Evolutionary conservation across 1,140 invertebrate genomes (phyloP), one percentile per base, ranked within the genome.

Genomic region (Tetramorium simillimum): DNA sequence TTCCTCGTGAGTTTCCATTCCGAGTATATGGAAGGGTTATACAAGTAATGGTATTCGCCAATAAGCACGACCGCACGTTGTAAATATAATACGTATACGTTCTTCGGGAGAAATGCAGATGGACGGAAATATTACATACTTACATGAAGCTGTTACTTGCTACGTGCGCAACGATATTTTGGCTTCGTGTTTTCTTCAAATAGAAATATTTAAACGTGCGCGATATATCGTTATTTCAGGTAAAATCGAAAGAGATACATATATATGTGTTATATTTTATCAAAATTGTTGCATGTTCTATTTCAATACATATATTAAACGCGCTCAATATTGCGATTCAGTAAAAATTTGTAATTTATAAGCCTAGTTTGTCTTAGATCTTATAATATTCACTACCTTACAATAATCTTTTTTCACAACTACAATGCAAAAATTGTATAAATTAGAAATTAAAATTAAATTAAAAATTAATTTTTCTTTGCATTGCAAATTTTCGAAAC

Each of bases 101-200:
- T 67, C 21, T 67, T 7, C 7, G 14, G n/a, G 12, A 33, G 75
- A 80, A 28, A 37, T n/a, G 12, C 33, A 37, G 18, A 56, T 24
- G 53, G 12, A 60, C 21, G 9, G 14, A 46, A 24, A 75, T 60
- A 75, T 84, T 70, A 81, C 3, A 75, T 60, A 60, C 14, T 82
- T 51, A 58, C 2, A 4, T 33, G 51, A 84, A 24, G 16, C 49
- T 5, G n/a, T 67, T n/a, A n/a, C n/a, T n/a, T 14, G 10, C 5
- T 21, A 28, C 10, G 43, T 56, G 18, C 9, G 60, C 53, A 88
- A 88, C 43, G 51, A 58, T 84, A 73, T 73, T 72, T 89, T 77
- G 37, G 49, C 53, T 72, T 70, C 16, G 16, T 28, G 40, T 46
- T 12, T 76, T 28, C 21, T 49, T 16, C 33, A 49, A n/a, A 46